Evolutionary conservation across 1,140 invertebrate species (phyloP).

Genomic region (Macrocentrus cingulum): DNA sequence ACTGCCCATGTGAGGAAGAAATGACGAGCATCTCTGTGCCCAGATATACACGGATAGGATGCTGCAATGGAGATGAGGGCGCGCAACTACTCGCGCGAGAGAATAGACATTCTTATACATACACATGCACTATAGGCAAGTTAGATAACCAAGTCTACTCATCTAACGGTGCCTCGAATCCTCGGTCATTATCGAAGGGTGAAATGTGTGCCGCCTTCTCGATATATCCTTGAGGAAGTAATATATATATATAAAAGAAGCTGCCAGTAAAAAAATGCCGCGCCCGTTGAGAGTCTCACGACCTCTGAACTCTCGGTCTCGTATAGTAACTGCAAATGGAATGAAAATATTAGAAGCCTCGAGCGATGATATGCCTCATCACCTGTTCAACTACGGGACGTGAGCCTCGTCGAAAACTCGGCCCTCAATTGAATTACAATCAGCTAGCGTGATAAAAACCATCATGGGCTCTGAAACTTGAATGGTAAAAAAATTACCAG

Average conservation of each 20-base stretch:
- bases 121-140: no score
- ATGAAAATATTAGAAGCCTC: conserved; percentile 41
- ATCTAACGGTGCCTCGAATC: conserved; percentile 27
- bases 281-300: conserved; percentile 43
- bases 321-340: conserved; percentile 57
- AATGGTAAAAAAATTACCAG: background rate
- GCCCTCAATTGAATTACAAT: background rate
- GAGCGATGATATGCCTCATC: conserved; percentile 15
- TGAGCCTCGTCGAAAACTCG: background rate
- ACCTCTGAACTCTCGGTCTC: conserved; percentile 55
- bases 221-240: conserved; percentile 5
- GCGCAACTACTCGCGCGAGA: background rate
- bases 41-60: background rate
- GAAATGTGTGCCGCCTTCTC: conserved; percentile 27
- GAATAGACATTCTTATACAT: no score
- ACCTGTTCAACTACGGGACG: conserved; percentile 4
- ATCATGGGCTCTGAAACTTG: no score
- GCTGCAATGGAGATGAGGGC: background rate
- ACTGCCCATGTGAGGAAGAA: background rate
- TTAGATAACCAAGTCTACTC: conserved; percentile 18
- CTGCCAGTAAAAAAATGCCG: conserved; percentile 13
- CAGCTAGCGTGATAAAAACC: background rate
- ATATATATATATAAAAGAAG: background rate
- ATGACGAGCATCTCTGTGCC: no score
- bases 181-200: conserved; percentile 29